Evolutionary conservation across 35 echinoderm and acorn worm genomes (phyloP), one percentile per base, ranked within the genome.

Genomic region (Ophiothrix spiculata): DNA sequence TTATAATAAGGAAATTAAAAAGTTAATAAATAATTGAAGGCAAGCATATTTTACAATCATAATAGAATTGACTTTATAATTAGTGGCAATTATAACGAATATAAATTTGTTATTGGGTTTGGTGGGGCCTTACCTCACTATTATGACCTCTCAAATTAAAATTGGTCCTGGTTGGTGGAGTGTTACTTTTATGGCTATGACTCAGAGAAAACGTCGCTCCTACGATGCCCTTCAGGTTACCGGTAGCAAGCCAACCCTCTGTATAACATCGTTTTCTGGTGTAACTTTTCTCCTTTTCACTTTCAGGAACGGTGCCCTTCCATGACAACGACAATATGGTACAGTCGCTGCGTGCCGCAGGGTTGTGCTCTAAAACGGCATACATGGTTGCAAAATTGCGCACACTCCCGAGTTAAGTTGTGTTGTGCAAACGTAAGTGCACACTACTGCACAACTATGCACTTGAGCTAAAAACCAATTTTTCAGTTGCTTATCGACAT

Each of bases 101-200:
- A n/a, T n/a, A n/a, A n/a, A n/a, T n/a, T n/a, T n/a, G n/a, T n/a
- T n/a, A n/a, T n/a, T n/a, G n/a, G n/a, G n/a, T n/a, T n/a, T n/a
- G n/a, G n/a, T n/a, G n/a, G n/a, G n/a, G n/a, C n/a, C 91, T 90
- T 81, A 99, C 96, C 92, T 99, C 96, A 76, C 88, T 91, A 82
- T 99, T 99, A 63, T 99, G 96, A 25, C 96, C 96, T 60, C 96
- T 81, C 33, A 99, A 79, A 76, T 99, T 99, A 46, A 99, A 99
- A 56, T 99, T 99, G 56, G 86, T 99, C 54, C 96, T 88, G 40
- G 88, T 84, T 38, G 96, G 92, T 36, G 85, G 54, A 12, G 73
- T 39, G 38, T 46, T 78, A 19, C 39, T 82, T 81, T 93, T 93
- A 36, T 91, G 87, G 33, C 92, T 91, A 34, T 94, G 89, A 80